These are phyloP conservation scores for Lasioglossum morio DNA, from an alignment of 2,888 invertebrate species.

Conservation along the genomic window DNA sequence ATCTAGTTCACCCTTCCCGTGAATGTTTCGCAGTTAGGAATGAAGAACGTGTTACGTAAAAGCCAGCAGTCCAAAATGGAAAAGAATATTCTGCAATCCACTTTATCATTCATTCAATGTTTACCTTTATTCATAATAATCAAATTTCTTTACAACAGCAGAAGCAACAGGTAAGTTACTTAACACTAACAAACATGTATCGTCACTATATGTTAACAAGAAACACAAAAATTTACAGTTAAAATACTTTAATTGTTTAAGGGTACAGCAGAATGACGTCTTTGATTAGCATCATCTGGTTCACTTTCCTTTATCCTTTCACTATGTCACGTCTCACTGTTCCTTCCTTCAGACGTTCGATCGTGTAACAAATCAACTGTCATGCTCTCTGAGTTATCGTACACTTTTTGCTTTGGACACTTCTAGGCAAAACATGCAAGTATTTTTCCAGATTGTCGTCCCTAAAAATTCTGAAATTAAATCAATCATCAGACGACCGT, in stretches of 20 bases:
- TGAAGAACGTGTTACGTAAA: too few species aligned
- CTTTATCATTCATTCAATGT: constrained; percentile 27
- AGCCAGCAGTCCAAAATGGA: too few species aligned
- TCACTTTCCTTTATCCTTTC: constrained; percentile 49
- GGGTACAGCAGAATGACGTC: constrained; percentile 69
- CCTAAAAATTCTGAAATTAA: constrained; percentile 14
- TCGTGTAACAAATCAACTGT: constrained; percentile 7
- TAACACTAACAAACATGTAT: constrained; percentile 6
- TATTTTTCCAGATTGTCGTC: neutral
- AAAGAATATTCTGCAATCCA: neutral
- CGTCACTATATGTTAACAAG: neutral
- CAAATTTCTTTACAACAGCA: constrained; percentile 52
- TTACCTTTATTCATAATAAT: constrained; percentile 50
- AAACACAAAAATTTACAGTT: neutral
- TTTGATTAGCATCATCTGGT: constrained; percentile 54
- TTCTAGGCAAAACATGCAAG: neutral
- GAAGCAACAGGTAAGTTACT: constrained; percentile 27
- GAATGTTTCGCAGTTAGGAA: too few species aligned
- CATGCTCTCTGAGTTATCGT: neutral
- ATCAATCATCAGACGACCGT: neutral
- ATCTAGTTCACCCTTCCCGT: too few species aligned
- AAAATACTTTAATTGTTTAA: constrained; percentile 15
- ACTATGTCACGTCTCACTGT: constrained; percentile 9
- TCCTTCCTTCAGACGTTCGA: constrained; percentile 14
- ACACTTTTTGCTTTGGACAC: constrained; percentile 8